Conservation (phyloP, 2,888 invertebrate species). For the Leuctra nigra region DNA sequence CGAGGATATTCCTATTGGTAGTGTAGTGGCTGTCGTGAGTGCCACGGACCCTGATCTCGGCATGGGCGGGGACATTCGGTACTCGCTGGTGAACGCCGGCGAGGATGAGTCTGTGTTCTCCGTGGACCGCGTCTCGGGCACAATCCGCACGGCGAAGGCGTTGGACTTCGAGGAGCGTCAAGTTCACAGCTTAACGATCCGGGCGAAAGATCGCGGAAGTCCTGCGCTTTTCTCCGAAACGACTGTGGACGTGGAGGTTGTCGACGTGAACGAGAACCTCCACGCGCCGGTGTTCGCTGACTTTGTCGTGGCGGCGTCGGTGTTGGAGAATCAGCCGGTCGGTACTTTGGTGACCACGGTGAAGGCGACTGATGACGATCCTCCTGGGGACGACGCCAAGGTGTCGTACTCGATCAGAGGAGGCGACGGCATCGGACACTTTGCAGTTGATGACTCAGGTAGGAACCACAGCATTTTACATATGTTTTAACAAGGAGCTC, state of each 20-base stretch:
- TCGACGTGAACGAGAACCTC: slow-evolving; percentile 91
- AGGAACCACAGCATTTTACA: no score
- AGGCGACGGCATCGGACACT: slow-evolving; percentile 87
- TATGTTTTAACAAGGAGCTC: no score
- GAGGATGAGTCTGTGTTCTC: slow-evolving; percentile 59
- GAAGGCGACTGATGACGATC: slow-evolving; percentile 72
- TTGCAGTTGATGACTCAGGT: slow-evolving; percentile 87
- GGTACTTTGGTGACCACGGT: slow-evolving; percentile 73
- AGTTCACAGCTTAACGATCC: slow-evolving; percentile 79
- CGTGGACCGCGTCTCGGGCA: slow-evolving; percentile 80
- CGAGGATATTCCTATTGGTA: slow-evolving; percentile 85
- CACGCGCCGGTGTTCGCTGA: slow-evolving; percentile 77
- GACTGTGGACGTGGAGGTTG: slow-evolving; percentile 74
- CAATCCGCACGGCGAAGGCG: slow-evolving; percentile 66
- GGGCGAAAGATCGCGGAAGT: slow-evolving; percentile 78
- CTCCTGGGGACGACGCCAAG: slow-evolving; percentile 71
- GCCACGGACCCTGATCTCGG: slow-evolving; percentile 83
- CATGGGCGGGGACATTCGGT: slow-evolving; percentile 70
- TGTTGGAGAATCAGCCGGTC: slow-evolving; percentile 73
- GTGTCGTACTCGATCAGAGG: slow-evolving; percentile 80
- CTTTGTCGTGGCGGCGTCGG: slow-evolving; percentile 65
- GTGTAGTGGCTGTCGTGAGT: slow-evolving; percentile 76
- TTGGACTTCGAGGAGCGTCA: slow-evolving; percentile 88
- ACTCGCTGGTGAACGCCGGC: slow-evolving; percentile 57
- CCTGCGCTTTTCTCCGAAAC: slow-evolving; percentile 75